Conservation (phyloP, 2,888 invertebrate species). For the Drosophila setosimentum region DNA sequence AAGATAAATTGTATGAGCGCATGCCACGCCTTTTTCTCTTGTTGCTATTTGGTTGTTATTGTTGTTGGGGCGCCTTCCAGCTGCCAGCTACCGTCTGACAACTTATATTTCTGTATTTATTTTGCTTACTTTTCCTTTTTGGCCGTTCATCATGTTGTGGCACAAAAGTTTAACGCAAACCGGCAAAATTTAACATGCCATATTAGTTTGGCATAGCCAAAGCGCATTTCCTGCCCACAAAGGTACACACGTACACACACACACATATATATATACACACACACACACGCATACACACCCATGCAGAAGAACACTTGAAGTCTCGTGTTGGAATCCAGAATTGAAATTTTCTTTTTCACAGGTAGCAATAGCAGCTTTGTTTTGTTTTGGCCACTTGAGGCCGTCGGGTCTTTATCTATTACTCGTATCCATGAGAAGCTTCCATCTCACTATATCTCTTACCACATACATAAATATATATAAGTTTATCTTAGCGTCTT, state of each 20-base stretch:
- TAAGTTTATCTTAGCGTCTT: constrained; percentile 15
- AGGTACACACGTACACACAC: constrained; percentile 13
- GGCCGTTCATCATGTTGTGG: constrained; percentile 52
- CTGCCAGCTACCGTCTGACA: constrained; percentile 52
- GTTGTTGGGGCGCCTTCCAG: constrained; percentile 22
- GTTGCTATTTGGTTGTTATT: background rate
- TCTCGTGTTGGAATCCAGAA: constrained; percentile 9
- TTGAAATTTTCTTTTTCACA: constrained; percentile 32
- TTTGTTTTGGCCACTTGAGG: constrained; percentile 57
- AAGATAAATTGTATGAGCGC: constrained; percentile 64
- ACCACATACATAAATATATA: background rate
- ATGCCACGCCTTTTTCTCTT: constrained; percentile 49
- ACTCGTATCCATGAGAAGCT: constrained; percentile 34
- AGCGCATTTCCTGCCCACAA: constrained; percentile 71
- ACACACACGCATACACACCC: background rate
- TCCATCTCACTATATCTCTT: constrained; percentile 24
- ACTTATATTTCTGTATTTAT: constrained; percentile 46
- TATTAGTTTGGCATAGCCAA: constrained; percentile 56
- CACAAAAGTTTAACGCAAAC: constrained; percentile 39
- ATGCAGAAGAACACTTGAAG: constrained; percentile 7
- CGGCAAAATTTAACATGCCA: constrained; percentile 40
- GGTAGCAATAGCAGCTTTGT: constrained; percentile 50
- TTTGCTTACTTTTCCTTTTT: constrained; percentile 22
- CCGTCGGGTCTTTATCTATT: constrained; percentile 42
- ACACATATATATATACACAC: background rate